Percentiles rank a stretch among this genome's conserved stretches.
phyloP scores from a whole-genome alignment of 1,140 invertebrate genomes.

The Drosophila baimaii region DNA sequence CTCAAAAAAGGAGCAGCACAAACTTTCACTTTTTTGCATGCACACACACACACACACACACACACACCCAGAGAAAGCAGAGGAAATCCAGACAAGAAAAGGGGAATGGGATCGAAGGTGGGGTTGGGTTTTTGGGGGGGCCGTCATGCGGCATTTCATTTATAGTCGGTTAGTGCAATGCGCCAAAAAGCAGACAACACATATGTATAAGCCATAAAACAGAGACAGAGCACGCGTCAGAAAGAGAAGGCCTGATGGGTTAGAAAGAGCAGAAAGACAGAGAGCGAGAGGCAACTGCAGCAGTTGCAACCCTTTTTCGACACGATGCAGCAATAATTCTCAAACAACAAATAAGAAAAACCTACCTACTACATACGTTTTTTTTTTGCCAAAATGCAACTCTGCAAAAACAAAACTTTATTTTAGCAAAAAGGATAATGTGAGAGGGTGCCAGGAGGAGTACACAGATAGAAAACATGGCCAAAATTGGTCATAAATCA shows the following conservation, averaged over 20 bases:
- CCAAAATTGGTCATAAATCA: not conserved
- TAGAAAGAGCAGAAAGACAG: not conserved
- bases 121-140: slow-evolving; percentile 21
- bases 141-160: slow-evolving; percentile 77
- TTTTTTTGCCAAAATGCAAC: slow-evolving; percentile 34
- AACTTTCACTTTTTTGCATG: slow-evolving; percentile 82
- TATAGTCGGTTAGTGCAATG: slow-evolving; percentile 72
- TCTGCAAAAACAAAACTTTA: slow-evolving; percentile 49
- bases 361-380: not conserved
- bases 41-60: not conserved
- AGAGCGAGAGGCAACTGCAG: slow-evolving; percentile 43
- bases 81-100: slow-evolving; percentile 12
- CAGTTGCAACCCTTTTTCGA: slow-evolving; percentile 55
- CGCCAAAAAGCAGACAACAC: slow-evolving; percentile 74
- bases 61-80: not conserved
- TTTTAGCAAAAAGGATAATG: not conserved
- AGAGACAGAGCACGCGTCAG: slow-evolving; percentile 17
- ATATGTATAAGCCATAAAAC: slow-evolving; percentile 49
- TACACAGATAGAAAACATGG: not conserved
- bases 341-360: slow-evolving; percentile 34
- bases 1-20: slow-evolving; percentile 64
- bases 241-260: slow-evolving; percentile 6
- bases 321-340: slow-evolving; percentile 42
- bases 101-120: not conserved
- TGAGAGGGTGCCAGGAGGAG: not conserved